Conservation (phyloP, 2,888 invertebrate species). For the Tenthredo mesomela region DNA sequence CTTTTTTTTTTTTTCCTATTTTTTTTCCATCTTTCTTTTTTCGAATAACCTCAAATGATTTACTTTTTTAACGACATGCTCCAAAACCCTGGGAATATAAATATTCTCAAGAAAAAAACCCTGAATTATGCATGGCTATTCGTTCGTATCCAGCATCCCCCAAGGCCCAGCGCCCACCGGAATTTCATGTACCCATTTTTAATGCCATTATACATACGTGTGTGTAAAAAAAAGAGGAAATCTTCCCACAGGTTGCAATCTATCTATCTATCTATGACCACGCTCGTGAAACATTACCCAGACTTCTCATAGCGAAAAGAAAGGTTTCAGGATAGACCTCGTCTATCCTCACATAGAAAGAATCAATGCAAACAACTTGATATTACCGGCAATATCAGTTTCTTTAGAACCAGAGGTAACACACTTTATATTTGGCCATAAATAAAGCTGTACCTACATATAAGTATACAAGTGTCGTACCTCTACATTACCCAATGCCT, state of each 20-base stretch:
- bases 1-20: neutral
- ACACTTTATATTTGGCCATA: slow-evolving; percentile 34
- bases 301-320: neutral
- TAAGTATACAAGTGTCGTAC: slow-evolving; percentile 18
- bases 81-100: slow-evolving; percentile 24
- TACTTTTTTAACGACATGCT: slow-evolving; percentile 15
- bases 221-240: slow-evolving; percentile 35
- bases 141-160: slow-evolving; percentile 11
- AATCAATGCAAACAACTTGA: slow-evolving; percentile 75
- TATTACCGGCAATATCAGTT: slow-evolving; percentile 75
- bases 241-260: slow-evolving; percentile 11
- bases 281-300: slow-evolving; percentile 26
- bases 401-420: slow-evolving; percentile 63
- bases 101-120: slow-evolving; percentile 16
- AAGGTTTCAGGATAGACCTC: neutral
- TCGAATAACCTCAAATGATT: slow-evolving; percentile 9
- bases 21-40: neutral
- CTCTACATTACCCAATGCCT: slow-evolving; percentile 5
- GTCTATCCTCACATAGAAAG: slow-evolving; percentile 49
- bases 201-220: slow-evolving; percentile 8
- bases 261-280: slow-evolving; percentile 10
- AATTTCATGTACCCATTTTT: slow-evolving; percentile 26
- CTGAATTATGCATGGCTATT: slow-evolving; percentile 38
- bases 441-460: slow-evolving; percentile 16
- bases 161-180: neutral